Evolutionary conservation across 2,797 vertebrate genomes (phyloP), one percentile per base, ranked within the genome.

Genomic region (Danio choprae): DNA sequence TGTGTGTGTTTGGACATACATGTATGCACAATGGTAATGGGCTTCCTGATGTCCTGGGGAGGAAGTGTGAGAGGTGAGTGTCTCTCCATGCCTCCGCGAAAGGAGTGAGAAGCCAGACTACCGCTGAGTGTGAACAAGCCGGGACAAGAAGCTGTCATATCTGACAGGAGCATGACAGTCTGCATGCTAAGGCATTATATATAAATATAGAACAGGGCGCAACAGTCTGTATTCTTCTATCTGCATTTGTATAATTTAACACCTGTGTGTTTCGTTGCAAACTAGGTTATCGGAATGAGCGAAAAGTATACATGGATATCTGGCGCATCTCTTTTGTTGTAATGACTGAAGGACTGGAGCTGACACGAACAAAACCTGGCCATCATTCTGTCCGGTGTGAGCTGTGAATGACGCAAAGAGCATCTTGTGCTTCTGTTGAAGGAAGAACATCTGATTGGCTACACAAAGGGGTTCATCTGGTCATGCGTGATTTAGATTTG

Each of bases 21-120:
- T 75, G 44, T 74, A 77, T 77, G 72, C 74, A 83, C 77, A 83
- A 74, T 67, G 63, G 68, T 80, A 83, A 81, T 82, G 75, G 68
- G 76, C 29, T 69, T 78, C 76, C 65, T 41, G 55, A 29, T 78
- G 76, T 78, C 76, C 65, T 51, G 65, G 56, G 76, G 76, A 70
- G 76, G 9, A 62, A 60, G 56, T 78, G 76, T 43, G 44, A 70
- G 55, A 78, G 76, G 65, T 78, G 76, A 78, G 29, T 8, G n/a
- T 58, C 13, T 68, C 63, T 38, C 51, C 20, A 12, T 53, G 50
- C 48, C 74, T 76, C 62, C 5, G 74, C 56, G 74, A 68, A 67
- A 46, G 43, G 13, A 46, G 64, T 59, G 74, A 77, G 74, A 46
- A 68, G 58, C 63, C 53, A 56, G 62, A 78, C 64, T 29, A 53